Conservation (phyloP, 2,888 invertebrate genomes). For the Ochropleura plecta region DNA sequence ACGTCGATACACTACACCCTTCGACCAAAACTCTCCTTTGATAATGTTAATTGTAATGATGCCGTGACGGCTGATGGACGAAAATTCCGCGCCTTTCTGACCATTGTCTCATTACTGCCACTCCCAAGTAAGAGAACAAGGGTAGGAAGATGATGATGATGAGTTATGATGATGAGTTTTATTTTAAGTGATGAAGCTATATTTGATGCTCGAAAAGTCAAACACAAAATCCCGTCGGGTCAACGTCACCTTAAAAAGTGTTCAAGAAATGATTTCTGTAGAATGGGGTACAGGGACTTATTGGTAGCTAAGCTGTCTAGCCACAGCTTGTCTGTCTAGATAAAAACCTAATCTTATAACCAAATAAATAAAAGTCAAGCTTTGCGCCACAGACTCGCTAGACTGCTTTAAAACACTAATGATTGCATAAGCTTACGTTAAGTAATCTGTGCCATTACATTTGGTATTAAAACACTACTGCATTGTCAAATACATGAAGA, state of each 20-base stretch:
- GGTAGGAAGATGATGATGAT: not conserved
- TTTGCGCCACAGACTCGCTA: slow-evolving; percentile 1
- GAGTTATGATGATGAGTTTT: not conserved
- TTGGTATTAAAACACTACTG: not conserved
- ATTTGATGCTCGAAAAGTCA: not conserved
- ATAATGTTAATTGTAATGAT: not conserved
- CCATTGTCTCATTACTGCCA: no score
- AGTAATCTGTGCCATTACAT: slow-evolving; percentile 38
- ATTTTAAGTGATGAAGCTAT: not conserved
- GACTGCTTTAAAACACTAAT: slow-evolving; percentile 8
- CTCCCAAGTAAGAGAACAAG: not conserved
- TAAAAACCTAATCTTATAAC: not conserved
- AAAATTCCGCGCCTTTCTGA: no score
- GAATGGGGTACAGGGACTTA: not conserved
- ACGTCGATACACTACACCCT: no score
- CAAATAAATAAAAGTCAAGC: slow-evolving; percentile 5
- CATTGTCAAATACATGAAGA: not conserved
- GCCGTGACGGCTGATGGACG: not conserved
- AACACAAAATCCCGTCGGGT: not conserved
- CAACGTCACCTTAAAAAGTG: not conserved
- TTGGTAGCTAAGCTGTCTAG: not conserved
- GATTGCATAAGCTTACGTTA: slow-evolving; percentile 27
- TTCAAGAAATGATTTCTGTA: not conserved
- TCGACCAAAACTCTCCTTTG: no score
- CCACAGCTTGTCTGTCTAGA: not conserved